Percentiles rank a stretch among this genome's conserved stretches.
These are phyloP conservation scores for Indicator indicator DNA, from an alignment of 2,113 vertebrate genomes.

Conservation along the genomic window DNA sequence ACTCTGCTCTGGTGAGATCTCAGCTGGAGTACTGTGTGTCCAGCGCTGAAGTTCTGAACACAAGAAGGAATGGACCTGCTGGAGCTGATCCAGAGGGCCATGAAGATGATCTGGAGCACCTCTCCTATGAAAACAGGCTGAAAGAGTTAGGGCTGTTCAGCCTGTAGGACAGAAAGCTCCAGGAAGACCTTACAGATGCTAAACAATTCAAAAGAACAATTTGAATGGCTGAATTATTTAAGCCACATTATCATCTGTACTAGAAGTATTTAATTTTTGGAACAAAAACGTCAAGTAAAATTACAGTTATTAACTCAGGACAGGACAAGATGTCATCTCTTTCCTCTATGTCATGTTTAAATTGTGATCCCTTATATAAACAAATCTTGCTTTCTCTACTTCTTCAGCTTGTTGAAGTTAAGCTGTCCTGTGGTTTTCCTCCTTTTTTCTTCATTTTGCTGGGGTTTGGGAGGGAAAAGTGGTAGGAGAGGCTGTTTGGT, in stretches of 20 bases:
- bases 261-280: background rate
- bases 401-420: background rate
- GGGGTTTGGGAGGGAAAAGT: background rate
- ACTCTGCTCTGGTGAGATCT: too few species aligned
- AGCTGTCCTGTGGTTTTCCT: accelerated
- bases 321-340: background rate
- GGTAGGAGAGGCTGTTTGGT: background rate
- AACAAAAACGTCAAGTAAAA: background rate
- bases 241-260: background rate
- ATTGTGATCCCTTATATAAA: background rate
- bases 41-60: too few species aligned
- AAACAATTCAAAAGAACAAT: background rate
- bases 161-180: too few species aligned
- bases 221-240: background rate
- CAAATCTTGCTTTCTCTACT: background rate
- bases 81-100: too few species aligned
- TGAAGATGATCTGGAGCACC: too few species aligned
- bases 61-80: too few species aligned
- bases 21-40: too few species aligned
- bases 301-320: background rate
- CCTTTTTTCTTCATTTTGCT: background rate
- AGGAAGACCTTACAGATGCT: background rate
- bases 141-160: too few species aligned
- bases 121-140: too few species aligned
- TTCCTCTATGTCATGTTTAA: background rate